Evolutionary conservation across 2,113 vertebrate species (phyloP).

Genomic region (Pimephales promelas): DNA sequence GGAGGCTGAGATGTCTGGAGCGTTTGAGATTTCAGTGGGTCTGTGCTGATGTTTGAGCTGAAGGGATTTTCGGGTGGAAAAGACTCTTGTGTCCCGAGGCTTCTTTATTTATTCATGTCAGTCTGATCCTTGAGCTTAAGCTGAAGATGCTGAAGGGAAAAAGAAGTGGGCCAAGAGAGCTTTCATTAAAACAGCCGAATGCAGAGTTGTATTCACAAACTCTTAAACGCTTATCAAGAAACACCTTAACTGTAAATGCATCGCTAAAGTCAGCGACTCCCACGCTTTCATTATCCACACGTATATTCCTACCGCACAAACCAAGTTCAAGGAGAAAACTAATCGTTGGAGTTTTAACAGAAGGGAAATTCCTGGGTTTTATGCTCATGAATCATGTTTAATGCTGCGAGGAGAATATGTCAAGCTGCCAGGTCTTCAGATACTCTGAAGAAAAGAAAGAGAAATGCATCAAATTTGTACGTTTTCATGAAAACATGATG

Average conservation of each 20-base stretch:
- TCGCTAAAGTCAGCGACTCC: constrained; percentile 23
- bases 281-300: background rate
- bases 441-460: background rate
- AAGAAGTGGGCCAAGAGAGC: constrained; percentile 24
- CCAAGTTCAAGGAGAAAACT: background rate
- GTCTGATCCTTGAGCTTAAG: constrained; percentile 49
- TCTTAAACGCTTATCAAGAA: constrained; percentile 23
- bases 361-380: background rate
- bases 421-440: background rate
- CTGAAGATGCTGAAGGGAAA: constrained; percentile 41
- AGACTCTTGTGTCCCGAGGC: constrained; percentile 44
- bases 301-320: background rate
- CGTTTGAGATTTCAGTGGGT: constrained; percentile 17
- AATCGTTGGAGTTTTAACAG: background rate
- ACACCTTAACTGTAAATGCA: constrained; percentile 28
- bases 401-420: background rate
- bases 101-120: constrained; percentile 55
- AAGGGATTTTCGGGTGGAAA: constrained; percentile 39
- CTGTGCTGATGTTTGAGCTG: constrained; percentile 37
- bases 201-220: constrained; percentile 14
- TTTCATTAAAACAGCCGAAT: constrained; percentile 36
- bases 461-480: background rate
- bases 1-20: constrained; percentile 25
- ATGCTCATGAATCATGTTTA: constrained; percentile 4
- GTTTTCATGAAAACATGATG: background rate